phyloP scores from a whole-genome alignment of 2,797 vertebrate species.

The Ctenosaura bakeri region DNA sequence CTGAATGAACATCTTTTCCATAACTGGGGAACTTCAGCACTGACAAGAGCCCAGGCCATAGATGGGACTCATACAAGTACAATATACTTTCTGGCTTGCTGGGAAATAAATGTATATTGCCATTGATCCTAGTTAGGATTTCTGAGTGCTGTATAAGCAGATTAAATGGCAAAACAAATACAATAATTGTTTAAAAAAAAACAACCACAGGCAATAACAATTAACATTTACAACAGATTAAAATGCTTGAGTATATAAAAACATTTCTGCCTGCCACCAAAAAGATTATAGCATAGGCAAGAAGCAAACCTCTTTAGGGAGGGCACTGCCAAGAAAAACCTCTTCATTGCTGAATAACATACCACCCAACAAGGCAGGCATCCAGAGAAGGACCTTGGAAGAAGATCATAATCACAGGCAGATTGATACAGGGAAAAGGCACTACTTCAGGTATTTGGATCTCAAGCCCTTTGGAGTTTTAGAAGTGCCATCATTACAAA shows the following conservation, averaged over 20 bases:
- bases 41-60: not conserved
- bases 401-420: not conserved
- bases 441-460: not conserved
- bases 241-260: not conserved
- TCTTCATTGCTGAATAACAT: not conserved
- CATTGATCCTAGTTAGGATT: no score
- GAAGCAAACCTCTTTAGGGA: not conserved
- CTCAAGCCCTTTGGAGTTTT: not conserved
- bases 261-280: not conserved
- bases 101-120: no score
- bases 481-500: not conserved
- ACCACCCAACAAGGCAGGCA: not conserved
- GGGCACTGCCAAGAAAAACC: not conserved
- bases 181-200: no score
- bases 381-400: not conserved
- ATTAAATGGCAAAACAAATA: no score
- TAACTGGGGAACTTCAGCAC: not conserved
- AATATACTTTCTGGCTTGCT: no score
- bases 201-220: not conserved
- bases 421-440: not conserved
- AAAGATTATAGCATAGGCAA: not conserved
- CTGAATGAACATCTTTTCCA: no score
- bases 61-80: not conserved
- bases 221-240: constrained; percentile 3
- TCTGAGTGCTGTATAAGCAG: no score